Evolutionary conservation across 2,888 invertebrate species (phyloP), one percentile per base, ranked within the genome.

Genomic region (Drosophila neutralis): DNA sequence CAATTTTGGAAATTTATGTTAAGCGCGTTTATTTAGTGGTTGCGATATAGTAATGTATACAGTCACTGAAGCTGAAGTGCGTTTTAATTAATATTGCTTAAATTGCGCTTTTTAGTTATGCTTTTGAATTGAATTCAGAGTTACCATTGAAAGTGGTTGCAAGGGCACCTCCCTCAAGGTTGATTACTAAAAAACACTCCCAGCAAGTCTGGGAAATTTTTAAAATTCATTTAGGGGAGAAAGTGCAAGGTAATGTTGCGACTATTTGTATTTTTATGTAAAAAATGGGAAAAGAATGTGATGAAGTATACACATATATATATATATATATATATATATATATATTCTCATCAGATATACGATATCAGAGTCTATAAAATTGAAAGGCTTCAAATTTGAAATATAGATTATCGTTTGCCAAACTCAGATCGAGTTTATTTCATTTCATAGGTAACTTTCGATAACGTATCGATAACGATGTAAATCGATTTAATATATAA

Each of bases 11-110:
- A 57, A 85, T 84, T 84, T 84, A 87, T 85, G 85, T 74, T 80
- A 68, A 84, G 69, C 83, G 84, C 80, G 73, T 80, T 84, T 82
- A 85, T 87, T 87, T 87, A 78, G 83, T 87, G 84, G 81, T 83
- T 59, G 66, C 48, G 80, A 69, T 64, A 72, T 42, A 45, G 21
- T 45, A 24, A 24, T 35, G 15, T 24, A 15, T 29, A 18, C 3
- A 36, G 27, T 36, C 7, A 13, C 18, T 18, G 18, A 7, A 18
- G 21, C 24, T 36, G 36, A 36, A 54, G 54, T 54, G 54, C 11
- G 3, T 27, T 54, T 54, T 36, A 38, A 54, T 54, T 54, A 54
- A 54, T 38, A 54, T 54, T 45, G 24, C 18, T 45, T 15, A 24
- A 45, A 45, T 8, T 45, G 24, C 24, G 24, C 13, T 24, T 24